phyloP scores from a whole-genome alignment of 2,113 vertebrate species.

The Embiotoca jacksoni region DNA sequence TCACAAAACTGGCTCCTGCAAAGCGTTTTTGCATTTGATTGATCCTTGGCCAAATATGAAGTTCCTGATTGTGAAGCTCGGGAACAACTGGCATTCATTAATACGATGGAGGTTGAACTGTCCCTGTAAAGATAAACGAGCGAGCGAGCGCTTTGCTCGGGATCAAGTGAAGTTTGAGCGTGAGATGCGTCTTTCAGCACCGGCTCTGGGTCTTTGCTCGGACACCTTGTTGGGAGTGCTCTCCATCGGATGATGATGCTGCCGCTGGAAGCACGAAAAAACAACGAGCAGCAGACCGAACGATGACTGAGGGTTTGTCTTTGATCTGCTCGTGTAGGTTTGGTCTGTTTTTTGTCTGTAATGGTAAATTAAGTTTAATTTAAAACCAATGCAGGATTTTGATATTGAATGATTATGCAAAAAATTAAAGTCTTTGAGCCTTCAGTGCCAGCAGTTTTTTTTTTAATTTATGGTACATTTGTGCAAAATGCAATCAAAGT shows the following conservation, averaged over 20 bases:
- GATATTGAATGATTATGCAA: not conserved
- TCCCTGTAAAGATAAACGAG: conserved; percentile 72
- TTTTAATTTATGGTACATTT: not conserved
- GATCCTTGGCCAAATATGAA: conserved; percentile 79
- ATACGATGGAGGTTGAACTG: conserved; percentile 55
- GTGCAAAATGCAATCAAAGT: not conserved
- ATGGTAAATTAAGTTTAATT: conserved; percentile 40
- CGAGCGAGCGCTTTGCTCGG: conserved; percentile 25
- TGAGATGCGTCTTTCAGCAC: conserved; percentile 84
- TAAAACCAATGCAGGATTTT: conserved; percentile 38
- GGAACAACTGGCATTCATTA: conserved; percentile 85
- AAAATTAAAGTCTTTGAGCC: not conserved
- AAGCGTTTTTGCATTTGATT: conserved; percentile 62
- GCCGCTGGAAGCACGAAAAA: conserved; percentile 54
- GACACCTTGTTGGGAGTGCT: conserved; percentile 83
- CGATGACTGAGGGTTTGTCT: conserved; percentile 56
- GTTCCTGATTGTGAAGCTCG: conserved; percentile 74
- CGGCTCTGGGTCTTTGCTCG: conserved; percentile 80
- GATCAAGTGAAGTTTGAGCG: conserved; percentile 58
- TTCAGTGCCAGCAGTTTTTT: not conserved
- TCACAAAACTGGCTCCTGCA: conserved; percentile 28
- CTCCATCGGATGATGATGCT: conserved; percentile 53
- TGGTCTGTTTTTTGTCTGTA: conserved; percentile 37
- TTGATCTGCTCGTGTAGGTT: conserved; percentile 59
- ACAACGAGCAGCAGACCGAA: conserved; percentile 69